Conservation (phyloP, 2,797 vertebrate genomes). For the Amniataba percoides region DNA sequence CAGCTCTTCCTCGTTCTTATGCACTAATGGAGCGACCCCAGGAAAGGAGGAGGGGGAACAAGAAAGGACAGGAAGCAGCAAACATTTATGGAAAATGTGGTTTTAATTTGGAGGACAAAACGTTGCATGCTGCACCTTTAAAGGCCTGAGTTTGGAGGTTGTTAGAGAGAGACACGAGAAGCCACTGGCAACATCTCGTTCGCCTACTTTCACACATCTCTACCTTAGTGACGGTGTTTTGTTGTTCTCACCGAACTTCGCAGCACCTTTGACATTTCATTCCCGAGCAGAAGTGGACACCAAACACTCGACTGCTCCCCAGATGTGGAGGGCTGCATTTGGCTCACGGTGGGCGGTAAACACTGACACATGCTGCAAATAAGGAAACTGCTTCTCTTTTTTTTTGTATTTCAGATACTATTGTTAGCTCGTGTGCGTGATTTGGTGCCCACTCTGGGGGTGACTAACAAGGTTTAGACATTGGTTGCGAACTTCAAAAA, state of each 20-base stretch:
- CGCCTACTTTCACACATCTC: not conserved
- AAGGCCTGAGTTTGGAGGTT: not conserved
- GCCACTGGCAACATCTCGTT: not conserved
- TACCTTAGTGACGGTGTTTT: not conserved
- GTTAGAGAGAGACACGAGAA: not conserved
- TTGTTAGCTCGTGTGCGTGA: slow-evolving; percentile 61
- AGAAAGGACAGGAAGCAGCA: slow-evolving; percentile 62
- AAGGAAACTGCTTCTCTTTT: slow-evolving; percentile 24
- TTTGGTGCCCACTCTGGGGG: slow-evolving; percentile 14
- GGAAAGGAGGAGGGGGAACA: slow-evolving; percentile 44
- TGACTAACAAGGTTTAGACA: slow-evolving; percentile 56
- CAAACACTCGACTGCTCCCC: slow-evolving; percentile 47
- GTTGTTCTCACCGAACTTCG: not conserved
- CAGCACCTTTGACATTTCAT: not conserved
- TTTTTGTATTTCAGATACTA: slow-evolving; percentile 32
- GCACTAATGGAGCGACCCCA: slow-evolving; percentile 35
- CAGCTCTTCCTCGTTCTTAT: slow-evolving; percentile 28
- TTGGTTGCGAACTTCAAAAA: slow-evolving; percentile 64
- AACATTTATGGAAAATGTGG: slow-evolving; percentile 68
- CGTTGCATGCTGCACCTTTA: slow-evolving; percentile 52
- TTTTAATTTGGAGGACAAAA: slow-evolving; percentile 60
- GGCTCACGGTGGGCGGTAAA: slow-evolving; percentile 51
- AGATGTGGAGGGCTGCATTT: slow-evolving; percentile 64
- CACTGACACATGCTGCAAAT: slow-evolving; percentile 67
- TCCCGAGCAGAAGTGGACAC: slow-evolving; percentile 8